Percentiles rank a stretch among this genome's conserved stretches.
These are phyloP conservation scores for Meriones unguiculatus DNA, from an alignment of 2,113 vertebrate genomes.

Conservation along the genomic window DNA sequence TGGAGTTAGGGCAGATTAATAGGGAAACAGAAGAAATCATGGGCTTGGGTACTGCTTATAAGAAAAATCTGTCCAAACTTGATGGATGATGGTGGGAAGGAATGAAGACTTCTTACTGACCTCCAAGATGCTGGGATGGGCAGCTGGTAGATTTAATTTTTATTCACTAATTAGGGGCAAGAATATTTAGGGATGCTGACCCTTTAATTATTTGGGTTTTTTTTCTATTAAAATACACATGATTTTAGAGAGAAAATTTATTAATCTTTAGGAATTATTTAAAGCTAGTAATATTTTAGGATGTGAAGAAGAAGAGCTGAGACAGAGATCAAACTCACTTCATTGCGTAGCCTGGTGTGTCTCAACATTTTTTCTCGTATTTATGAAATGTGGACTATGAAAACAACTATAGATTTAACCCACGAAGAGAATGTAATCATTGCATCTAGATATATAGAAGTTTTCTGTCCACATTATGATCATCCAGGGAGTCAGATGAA, in stretches of 20 bases:
- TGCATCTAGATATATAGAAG: neutral
- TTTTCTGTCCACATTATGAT: neutral
- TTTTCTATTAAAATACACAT: conserved; percentile 37
- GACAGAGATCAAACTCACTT: neutral
- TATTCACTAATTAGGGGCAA: neutral
- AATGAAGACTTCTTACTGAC: neutral
- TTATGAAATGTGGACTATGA: neutral
- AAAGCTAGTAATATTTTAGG: neutral
- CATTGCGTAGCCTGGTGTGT: neutral
- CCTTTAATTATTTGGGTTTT: neutral
- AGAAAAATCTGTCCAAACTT: neutral
- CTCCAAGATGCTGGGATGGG: neutral
- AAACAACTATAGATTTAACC: neutral
- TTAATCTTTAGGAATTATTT: conserved; percentile 1
- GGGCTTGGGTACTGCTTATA: conserved; percentile 23
- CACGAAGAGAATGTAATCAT: neutral
- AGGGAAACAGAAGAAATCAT: neutral
- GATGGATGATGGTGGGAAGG: neutral
- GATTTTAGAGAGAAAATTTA: conserved; percentile 8
- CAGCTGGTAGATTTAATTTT: neutral
- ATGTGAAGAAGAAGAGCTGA: neutral
- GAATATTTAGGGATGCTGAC: neutral
- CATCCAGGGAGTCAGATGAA: neutral
- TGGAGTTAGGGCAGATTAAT: neutral
- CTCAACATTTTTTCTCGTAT: neutral